Percentiles rank a stretch among this genome's conserved stretches.
These are phyloP conservation scores for Pandion haliaetus DNA, from an alignment of 2,113 vertebrate genomes.

Conservation along the genomic window DNA sequence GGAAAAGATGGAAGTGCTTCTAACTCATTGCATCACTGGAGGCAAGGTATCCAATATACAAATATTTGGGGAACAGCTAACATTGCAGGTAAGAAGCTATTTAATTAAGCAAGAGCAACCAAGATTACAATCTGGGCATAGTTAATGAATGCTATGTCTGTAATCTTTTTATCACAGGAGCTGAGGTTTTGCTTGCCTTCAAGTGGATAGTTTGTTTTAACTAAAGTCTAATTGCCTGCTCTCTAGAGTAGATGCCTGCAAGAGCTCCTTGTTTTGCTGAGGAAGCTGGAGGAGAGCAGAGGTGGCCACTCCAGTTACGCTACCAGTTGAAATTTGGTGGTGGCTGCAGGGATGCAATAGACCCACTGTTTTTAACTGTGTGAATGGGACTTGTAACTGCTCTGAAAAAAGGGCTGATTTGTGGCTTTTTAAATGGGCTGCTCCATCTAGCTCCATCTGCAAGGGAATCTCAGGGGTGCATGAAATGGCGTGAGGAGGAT, in stretches of 20 bases:
- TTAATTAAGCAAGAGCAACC: not conserved
- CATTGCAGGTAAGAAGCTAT: not conserved
- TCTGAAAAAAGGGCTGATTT: not conserved
- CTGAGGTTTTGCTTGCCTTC: not conserved
- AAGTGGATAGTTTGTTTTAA: not conserved
- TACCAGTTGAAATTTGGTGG: not conserved
- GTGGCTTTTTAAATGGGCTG: not conserved
- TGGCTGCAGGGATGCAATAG: not conserved
- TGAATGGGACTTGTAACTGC: not conserved
- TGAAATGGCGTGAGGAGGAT: not conserved
- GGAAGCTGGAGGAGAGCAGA: not conserved
- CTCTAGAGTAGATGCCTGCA: not conserved
- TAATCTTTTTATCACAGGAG: not conserved
- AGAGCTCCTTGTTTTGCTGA: not conserved
- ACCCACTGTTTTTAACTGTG: not conserved
- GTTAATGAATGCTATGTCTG: not conserved
- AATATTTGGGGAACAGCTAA: not conserved
- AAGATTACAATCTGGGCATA: not conserved
- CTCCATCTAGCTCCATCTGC: not conserved
- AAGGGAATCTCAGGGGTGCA: not conserved
- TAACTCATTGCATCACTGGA: not conserved
- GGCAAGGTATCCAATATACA: not conserved
- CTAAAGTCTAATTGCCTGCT: not conserved
- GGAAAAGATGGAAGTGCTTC: not conserved
- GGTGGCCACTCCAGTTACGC: not conserved